phyloP scores from a whole-genome alignment of 1,140 invertebrate genomes.

The Heliconius eleuchia region DNA sequence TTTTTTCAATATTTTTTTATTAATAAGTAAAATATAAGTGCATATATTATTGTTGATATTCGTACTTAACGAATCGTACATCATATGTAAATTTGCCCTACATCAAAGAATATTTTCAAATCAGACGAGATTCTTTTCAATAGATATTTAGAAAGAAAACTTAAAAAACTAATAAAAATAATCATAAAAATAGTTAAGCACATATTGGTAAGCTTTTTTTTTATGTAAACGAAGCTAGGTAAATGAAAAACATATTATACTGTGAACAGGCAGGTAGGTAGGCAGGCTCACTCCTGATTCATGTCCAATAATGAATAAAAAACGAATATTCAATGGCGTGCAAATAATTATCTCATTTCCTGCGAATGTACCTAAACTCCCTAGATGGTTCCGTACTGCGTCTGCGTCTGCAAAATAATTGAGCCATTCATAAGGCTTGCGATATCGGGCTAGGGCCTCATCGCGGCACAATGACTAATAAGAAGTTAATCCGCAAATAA shows the following conservation, averaged over 20 bases:
- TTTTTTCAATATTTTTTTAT: neutral
- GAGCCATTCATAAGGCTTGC: slow-evolving; percentile 79
- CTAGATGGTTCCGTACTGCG: slow-evolving; percentile 57
- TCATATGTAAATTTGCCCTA: neutral
- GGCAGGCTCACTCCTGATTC: neutral
- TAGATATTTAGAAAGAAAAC: too few species aligned
- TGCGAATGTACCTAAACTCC: slow-evolving; percentile 52
- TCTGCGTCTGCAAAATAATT: slow-evolving; percentile 73
- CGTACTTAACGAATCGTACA: too few species aligned
- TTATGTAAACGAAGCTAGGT: too few species aligned
- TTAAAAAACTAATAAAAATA: too few species aligned
- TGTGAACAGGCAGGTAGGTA: too few species aligned
- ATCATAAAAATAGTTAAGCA: too few species aligned
- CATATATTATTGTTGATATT: neutral
- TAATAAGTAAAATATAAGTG: neutral
- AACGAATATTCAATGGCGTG: slow-evolving; percentile 47
- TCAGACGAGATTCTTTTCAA: too few species aligned
- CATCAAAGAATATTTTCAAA: too few species aligned
- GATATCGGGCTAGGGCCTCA: slow-evolving; percentile 65
- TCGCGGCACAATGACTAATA: slow-evolving; percentile 78
- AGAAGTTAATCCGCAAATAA: slow-evolving; percentile 82
- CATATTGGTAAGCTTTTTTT: too few species aligned
- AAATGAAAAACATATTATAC: too few species aligned
- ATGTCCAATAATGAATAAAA: slow-evolving; percentile 31
- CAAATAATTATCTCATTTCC: slow-evolving; percentile 57